Conservation (phyloP, 2,797 vertebrate species). For the Trematomus bernacchii region DNA sequence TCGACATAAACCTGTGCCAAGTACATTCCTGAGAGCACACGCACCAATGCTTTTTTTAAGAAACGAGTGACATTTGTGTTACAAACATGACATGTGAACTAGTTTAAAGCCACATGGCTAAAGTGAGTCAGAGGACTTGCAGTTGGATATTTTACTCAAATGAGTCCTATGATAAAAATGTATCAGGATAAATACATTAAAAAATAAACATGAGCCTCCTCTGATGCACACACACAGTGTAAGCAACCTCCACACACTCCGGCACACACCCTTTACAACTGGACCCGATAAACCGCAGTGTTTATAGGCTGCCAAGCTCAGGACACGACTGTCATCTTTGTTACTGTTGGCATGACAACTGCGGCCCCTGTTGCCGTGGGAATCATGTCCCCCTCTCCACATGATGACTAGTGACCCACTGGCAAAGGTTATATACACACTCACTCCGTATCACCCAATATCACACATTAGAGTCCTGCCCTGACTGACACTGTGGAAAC, state of each 20-base stretch:
- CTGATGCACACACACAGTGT: too few relatives aligned
- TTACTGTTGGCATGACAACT: constrained; percentile 50
- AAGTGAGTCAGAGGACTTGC: not conserved
- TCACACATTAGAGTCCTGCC: too few relatives aligned
- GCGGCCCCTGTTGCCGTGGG: constrained; percentile 41
- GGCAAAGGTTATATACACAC: constrained; percentile 55
- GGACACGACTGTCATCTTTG: constrained; percentile 24
- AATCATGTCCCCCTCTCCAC: constrained; percentile 29
- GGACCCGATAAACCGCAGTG: not conserved
- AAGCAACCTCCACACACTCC: not conserved
- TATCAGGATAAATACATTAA: too few relatives aligned
- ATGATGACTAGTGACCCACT: constrained; percentile 46
- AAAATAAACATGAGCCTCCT: too few relatives aligned
- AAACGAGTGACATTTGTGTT: not conserved
- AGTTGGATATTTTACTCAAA: not conserved
- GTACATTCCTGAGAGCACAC: too few relatives aligned
- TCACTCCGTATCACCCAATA: not conserved
- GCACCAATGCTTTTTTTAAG: not conserved
- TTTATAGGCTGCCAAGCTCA: not conserved
- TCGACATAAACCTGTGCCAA: too few relatives aligned
- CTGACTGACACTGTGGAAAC: too few relatives aligned
- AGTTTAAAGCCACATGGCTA: too few relatives aligned
- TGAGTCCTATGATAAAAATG: too few relatives aligned
- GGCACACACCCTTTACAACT: not conserved
- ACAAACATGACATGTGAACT: too few relatives aligned